Conservation (phyloP, 2,113 vertebrate genomes). For the Pangasianodon gigas region DNA sequence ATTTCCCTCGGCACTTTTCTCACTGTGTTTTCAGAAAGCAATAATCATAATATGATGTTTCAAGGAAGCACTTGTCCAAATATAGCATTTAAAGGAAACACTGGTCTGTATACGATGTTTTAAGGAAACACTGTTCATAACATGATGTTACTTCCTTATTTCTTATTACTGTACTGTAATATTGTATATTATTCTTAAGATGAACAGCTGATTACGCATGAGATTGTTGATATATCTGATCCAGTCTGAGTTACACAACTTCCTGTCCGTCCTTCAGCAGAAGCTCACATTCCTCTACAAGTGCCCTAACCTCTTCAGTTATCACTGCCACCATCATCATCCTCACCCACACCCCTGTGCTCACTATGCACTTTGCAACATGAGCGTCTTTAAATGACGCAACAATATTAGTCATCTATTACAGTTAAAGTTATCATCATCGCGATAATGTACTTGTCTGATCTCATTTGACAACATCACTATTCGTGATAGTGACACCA, state of each 20-base stretch:
- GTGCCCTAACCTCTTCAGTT: not conserved
- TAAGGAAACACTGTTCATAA: not conserved
- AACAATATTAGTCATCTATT: not conserved
- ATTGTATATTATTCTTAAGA: not conserved
- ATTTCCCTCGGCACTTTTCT: not conserved
- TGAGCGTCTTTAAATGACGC: conserved; percentile 7
- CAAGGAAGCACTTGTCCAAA: not conserved
- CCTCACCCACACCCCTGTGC: not conserved
- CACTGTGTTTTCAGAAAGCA: not conserved
- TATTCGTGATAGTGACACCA: conserved; percentile 13
- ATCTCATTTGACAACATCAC: conserved; percentile 25
- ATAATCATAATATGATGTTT: not conserved
- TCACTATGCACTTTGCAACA: not conserved
- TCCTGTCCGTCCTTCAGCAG: not conserved
- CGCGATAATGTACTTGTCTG: not conserved
- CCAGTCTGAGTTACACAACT: not conserved
- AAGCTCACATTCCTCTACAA: not conserved
- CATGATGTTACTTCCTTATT: not conserved
- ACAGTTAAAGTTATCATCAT: not conserved
- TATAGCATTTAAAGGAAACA: not conserved
- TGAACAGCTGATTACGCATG: not conserved
- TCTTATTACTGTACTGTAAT: not conserved
- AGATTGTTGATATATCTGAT: not conserved
- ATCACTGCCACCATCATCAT: conserved; percentile 10
- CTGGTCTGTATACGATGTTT: not conserved